Evolutionary conservation across 2,797 vertebrate genomes (phyloP), one percentile per base, ranked within the genome.

Genomic region (Enteromius anoplus): DNA sequence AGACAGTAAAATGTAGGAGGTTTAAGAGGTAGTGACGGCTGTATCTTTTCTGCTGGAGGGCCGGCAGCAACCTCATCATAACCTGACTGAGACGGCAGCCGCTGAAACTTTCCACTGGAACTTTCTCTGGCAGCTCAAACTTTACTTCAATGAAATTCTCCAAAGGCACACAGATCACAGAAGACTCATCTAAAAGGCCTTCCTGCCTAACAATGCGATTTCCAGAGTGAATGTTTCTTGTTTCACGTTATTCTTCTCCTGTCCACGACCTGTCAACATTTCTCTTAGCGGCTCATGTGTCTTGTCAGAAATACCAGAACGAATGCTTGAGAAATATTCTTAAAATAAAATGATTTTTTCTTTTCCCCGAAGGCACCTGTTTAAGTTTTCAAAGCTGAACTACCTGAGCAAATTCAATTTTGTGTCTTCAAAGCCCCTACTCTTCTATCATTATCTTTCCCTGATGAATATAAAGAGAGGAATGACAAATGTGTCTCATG

Each of bases 111-210:
- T 71, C 85, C 71, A 49, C 45, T 70, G 71, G 71, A 83, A 86
- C 81, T 70, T 86, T 71, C 68, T 88, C 85, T 83, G 88, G 86
- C 85, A 80, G 64, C 82, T 82, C 12, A 80, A 84, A 89, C 85
- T 88, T 90, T 60, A 86, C 87, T 89, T 89, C 87, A 90, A 86
- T 84, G 85, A 73, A 85, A 69, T 64, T 84, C 51, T 78, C 60
- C 45, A 78, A 86, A 88, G 86, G 85, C 86, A 68, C 72, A 87
- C 79, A 87, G 90, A 93, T 92, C 90, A 89, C 34, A 89, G 84
- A 55, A 81, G 80, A 62, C 86, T 85, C 65, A 82, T 62, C 88
- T 86, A 83, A 84, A 71, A 70, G 37, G 65, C 75, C 75, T 87
- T 86, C 73, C 88, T 85, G 88, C 85, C 88, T 84, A 89, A 91